Evolutionary conservation across 2,113 vertebrate species (phyloP), one percentile per base, ranked within the genome.

Genomic region (Poeciliopsis turrubarensis): DNA sequence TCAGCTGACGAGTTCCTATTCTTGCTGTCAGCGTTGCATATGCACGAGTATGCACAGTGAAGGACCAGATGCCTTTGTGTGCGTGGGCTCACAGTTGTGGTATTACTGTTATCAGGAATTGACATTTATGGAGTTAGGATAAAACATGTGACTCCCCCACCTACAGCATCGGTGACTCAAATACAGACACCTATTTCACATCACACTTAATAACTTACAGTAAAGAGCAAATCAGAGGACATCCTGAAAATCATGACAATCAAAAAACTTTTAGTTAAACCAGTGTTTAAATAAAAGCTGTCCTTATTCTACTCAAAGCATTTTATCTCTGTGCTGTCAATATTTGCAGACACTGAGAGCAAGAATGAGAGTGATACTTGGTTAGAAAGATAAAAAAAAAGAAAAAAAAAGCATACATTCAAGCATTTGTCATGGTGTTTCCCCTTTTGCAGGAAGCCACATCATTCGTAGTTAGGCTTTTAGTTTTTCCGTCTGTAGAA

Each of bases 71-170:
- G 65, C 67, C 25, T 83, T 61, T 51, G 51, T 67, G 77, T 79
- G 64, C 70, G 78, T 70, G 34, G 39, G 63, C 30, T 41, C 62
- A 60, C 65, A 27, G 57, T 87, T 78, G 39, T 60, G 66, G 63
- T 81, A 83, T 85, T 76, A 87, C 87, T 86, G 75, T 82, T 82
- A 74, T 84, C 72, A 83, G 85, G 72, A 84, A 67, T 79, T 92
- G 91, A 92, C 91, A 92, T 93, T 92, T 92, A 51, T 84, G 70
- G 39, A 79, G 70, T 70, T 26, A 44, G 69, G 77, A 85, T 78
- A 72, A 84, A 75, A 70, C 82, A 74, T 85, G 90, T 88, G 82
- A 87, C 90, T 92, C 87, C 91, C 89, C 92, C 93, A 88, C 92
- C 93, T 87, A 93, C 89, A 85, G 54, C 70, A 26, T 66, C 67